These are phyloP conservation scores for Bimastos eiseni DNA, from an alignment of 2,888 invertebrate genomes.

Conservation along the genomic window DNA sequence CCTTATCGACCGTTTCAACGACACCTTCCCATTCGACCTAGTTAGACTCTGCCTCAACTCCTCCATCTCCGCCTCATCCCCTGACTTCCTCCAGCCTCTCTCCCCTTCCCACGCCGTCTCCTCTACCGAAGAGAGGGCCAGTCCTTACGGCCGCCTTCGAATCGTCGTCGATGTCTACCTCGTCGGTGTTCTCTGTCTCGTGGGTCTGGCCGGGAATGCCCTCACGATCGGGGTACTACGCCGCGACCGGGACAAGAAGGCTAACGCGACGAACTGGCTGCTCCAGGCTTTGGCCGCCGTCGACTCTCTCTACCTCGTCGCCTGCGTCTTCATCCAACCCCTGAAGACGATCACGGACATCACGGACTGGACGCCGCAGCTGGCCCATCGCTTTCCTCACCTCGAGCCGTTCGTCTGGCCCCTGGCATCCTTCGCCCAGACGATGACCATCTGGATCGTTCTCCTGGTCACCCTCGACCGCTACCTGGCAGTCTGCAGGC, in stretches of 20 bases:
- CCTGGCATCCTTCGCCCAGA: conserved; percentile 44
- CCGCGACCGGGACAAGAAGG: conserved; percentile 42
- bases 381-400: conserved; percentile 32
- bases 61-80: neutral
- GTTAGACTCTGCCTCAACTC: neutral
- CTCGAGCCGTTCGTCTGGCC: conserved; percentile 43
- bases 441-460: conserved; percentile 45
- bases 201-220: conserved; percentile 44
- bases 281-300: conserved; percentile 43
- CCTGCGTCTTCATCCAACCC: conserved; percentile 44
- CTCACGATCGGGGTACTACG: conserved; percentile 42
- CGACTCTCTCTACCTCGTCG: conserved; percentile 44
- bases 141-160: conserved; percentile 31
- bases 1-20: neutral
- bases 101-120: neutral
- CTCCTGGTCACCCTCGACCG: conserved; percentile 46
- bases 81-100: neutral
- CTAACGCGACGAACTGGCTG: conserved; percentile 42
- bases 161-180: conserved; percentile 42
- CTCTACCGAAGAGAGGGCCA: neutral
- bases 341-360: conserved; percentile 38
- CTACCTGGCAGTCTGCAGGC: conserved; percentile 46
- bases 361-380: conserved; percentile 41
- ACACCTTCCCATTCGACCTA: neutral
- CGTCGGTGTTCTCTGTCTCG: conserved; percentile 41